phyloP scores from a whole-genome alignment of 1,140 invertebrate species.

The Pogonognathellus flavescens region DNA sequence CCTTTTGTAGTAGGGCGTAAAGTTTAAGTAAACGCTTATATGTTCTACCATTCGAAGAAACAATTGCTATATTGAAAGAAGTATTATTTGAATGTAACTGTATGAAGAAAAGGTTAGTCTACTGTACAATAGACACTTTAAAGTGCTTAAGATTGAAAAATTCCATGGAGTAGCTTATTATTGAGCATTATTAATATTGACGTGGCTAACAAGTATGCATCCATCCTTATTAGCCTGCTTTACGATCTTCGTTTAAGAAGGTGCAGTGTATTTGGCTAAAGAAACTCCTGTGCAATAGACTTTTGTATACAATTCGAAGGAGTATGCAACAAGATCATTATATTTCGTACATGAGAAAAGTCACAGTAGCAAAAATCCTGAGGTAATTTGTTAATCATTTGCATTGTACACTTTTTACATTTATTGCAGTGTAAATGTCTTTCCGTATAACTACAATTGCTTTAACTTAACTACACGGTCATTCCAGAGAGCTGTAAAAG shows the following conservation, averaged over 20 bases:
- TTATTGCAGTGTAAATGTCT: conserved; percentile 11
- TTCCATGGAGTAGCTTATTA: conserved; percentile 12
- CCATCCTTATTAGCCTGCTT: background rate
- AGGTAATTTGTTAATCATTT: conserved; percentile 33
- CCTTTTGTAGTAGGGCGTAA: too few species aligned
- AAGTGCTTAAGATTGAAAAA: background rate
- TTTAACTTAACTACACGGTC: too few species aligned
- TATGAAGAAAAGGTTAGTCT: too few species aligned
- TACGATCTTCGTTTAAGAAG: background rate
- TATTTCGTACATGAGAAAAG: too few species aligned
- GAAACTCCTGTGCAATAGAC: too few species aligned
- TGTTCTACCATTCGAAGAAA: too few species aligned
- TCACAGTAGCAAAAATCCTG: conserved; percentile 16
- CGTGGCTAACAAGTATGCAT: conserved; percentile 19
- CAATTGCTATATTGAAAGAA: too few species aligned
- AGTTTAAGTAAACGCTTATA: too few species aligned
- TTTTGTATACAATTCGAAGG: too few species aligned
- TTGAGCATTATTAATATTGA: conserved; percentile 17
- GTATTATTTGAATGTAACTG: too few species aligned
- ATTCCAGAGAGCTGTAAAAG: background rate
- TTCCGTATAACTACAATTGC: too few species aligned
- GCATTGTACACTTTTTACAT: conserved; percentile 9
- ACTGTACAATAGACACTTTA: background rate
- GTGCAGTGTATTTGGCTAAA: background rate
- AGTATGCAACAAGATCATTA: too few species aligned